phyloP scores from a whole-genome alignment of 2,797 vertebrate genomes.

The Gobio occitaniae region DNA sequence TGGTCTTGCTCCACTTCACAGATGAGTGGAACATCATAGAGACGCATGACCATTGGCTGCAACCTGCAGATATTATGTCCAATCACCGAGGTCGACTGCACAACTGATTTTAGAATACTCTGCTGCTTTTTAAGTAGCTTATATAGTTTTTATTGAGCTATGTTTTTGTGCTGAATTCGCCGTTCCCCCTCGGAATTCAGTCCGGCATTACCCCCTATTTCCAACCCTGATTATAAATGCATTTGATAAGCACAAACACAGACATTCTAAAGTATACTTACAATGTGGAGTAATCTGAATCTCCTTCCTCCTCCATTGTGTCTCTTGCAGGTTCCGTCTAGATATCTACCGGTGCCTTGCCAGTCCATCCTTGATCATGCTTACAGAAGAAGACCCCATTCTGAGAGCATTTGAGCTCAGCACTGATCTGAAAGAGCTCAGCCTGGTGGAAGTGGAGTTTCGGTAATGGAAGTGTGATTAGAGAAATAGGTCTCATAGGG shows the following conservation, averaged over 20 bases:
- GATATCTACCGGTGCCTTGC: conserved; percentile 98
- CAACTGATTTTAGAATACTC: too few relatives aligned
- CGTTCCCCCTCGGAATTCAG: too few relatives aligned
- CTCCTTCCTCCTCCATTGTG: background rate
- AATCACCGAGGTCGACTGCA: too few relatives aligned
- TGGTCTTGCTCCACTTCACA: too few relatives aligned
- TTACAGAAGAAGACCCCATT: conserved; percentile 98
- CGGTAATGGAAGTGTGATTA: conserved; percentile 76
- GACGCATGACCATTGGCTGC: too few relatives aligned
- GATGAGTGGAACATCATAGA: too few relatives aligned
- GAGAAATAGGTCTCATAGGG: conserved; percentile 22
- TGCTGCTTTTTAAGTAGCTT: too few relatives aligned
- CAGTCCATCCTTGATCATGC: conserved; percentile 96
- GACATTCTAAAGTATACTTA: background rate
- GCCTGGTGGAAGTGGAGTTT: conserved; percentile 98
- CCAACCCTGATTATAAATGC: too few relatives aligned
- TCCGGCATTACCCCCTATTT: too few relatives aligned
- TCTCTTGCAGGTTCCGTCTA: conserved; percentile 87
- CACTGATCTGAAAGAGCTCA: conserved; percentile 94
- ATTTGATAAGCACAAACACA: background rate
- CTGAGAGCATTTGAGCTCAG: conserved; percentile 97
- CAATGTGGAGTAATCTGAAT: background rate
- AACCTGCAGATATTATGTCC: too few relatives aligned
- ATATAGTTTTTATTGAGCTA: too few relatives aligned
- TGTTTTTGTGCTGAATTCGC: too few relatives aligned